Percentiles rank a stretch among this genome's conserved stretches.
These are phyloP conservation scores for Rhyacophila brunnea DNA, from an alignment of 1,140 invertebrate genomes.

Conservation along the genomic window DNA sequence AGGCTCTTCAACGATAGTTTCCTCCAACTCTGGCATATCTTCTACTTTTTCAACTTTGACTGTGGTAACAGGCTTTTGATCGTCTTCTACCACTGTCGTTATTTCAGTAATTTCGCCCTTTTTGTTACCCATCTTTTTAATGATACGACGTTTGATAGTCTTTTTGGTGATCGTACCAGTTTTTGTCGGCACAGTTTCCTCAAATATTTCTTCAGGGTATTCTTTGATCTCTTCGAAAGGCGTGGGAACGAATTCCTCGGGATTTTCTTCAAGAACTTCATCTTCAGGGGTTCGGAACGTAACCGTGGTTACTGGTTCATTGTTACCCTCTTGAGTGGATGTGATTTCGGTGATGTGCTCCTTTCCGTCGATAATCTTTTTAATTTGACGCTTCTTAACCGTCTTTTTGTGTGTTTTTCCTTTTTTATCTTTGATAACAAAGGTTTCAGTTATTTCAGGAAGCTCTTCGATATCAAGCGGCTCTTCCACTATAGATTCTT, in stretches of 20 bases:
- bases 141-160: conserved; percentile 28
- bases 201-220: conserved; percentile 14
- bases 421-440: conserved; percentile 13
- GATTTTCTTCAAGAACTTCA: background rate
- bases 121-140: conserved; percentile 25
- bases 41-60: conserved; percentile 32
- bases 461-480: conserved; percentile 40
- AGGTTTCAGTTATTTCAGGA: conserved; percentile 35
- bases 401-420: conserved; percentile 34
- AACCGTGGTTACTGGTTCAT: conserved; percentile 40
- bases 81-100: conserved; percentile 40
- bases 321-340: background rate
- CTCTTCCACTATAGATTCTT: conserved; percentile 4
- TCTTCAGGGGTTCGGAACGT: no score
- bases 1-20: conserved; percentile 15
- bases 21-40: conserved; percentile 7
- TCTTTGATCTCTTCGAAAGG: conserved; percentile 6
- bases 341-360: conserved; percentile 16
- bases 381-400: conserved; percentile 37
- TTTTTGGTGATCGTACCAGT: conserved; percentile 33
- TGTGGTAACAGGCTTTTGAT: conserved; percentile 39
- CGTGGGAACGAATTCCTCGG: background rate
- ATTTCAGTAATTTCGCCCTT: conserved; percentile 39
- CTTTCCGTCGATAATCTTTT: conserved; percentile 9
- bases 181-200: conserved; percentile 6